These are phyloP conservation scores for Pristiophorus japonicus DNA, from an alignment of 2,113 vertebrate species.

Conservation along the genomic window DNA sequence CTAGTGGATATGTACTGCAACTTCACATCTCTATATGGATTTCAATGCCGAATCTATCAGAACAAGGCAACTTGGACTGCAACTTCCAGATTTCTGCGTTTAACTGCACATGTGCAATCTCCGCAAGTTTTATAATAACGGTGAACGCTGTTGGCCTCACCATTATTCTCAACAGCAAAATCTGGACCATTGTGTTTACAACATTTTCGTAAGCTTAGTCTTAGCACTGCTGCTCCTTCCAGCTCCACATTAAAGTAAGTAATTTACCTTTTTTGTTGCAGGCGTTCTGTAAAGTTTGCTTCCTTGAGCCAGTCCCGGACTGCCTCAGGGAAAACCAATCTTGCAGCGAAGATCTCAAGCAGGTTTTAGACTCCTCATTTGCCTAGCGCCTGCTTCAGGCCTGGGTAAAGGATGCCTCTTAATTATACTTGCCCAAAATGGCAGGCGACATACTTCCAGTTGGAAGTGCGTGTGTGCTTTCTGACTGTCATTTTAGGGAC, in stretches of 20 bases:
- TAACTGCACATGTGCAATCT: not conserved
- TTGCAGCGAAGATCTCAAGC: not conserved
- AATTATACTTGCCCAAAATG: not conserved
- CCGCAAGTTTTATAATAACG: not conserved
- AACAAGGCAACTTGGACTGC: not conserved
- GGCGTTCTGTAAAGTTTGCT: no score
- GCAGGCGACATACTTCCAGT: not conserved
- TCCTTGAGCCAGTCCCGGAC: no score
- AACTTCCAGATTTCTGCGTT: not conserved
- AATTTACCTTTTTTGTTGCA: no score
- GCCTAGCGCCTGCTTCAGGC: not conserved
- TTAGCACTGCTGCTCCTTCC: no score
- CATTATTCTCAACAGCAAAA: not conserved
- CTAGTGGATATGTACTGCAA: no score
- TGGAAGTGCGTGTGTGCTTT: not conserved
- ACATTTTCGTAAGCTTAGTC: no score
- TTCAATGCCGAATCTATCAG: no score
- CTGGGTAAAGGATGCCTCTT: not conserved
- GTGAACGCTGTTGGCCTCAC: not conserved
- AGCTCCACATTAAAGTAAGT: no score
- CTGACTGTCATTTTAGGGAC: not conserved
- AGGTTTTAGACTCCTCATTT: not conserved
- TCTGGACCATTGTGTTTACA: not conserved
- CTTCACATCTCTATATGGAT: no score
- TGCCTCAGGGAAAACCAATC: not conserved